These are phyloP conservation scores for Deilephila porcellus DNA, from an alignment of 2,888 invertebrate species.

Conservation along the genomic window DNA sequence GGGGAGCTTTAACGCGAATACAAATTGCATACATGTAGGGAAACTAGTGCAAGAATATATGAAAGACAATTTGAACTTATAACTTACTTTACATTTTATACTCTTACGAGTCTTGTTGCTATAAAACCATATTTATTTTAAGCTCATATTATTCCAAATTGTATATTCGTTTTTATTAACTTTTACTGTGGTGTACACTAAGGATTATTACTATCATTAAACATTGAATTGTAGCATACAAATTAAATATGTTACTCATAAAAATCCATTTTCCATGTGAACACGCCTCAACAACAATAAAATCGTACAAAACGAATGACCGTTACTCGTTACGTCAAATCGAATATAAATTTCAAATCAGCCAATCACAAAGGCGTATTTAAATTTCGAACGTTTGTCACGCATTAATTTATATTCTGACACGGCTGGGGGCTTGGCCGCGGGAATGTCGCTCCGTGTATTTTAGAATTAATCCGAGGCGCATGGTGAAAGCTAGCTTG, in stretches of 20 bases:
- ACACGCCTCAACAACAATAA: constrained; percentile 8
- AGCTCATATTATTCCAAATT: too few species aligned
- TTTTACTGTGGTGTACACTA: too few species aligned
- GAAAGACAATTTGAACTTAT: too few species aligned
- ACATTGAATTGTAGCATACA: background rate
- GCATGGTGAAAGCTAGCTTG: constrained; percentile 41
- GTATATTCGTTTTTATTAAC: too few species aligned
- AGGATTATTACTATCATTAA: too few species aligned
- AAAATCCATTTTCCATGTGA: background rate
- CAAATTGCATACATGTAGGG: too few species aligned
- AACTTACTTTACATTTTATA: too few species aligned
- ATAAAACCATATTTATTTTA: too few species aligned
- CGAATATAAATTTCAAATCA: constrained; percentile 44
- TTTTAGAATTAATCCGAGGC: constrained; percentile 37
- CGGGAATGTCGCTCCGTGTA: constrained; percentile 33
- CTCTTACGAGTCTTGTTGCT: too few species aligned
- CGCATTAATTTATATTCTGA: constrained; percentile 51
- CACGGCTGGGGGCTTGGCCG: constrained; percentile 64
- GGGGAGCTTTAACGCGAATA: too few species aligned
- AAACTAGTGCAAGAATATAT: too few species aligned
- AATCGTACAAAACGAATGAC: constrained; percentile 34
- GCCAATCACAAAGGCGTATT: constrained; percentile 48
- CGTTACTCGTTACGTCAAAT: constrained; percentile 36
- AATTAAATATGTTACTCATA: background rate
- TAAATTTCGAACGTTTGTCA: constrained; percentile 41